Percentiles rank a stretch among this genome's conserved stretches.
These are phyloP conservation scores for Neopipo cinnamomea DNA, from an alignment of 2,113 vertebrate genomes.

Conservation along the genomic window DNA sequence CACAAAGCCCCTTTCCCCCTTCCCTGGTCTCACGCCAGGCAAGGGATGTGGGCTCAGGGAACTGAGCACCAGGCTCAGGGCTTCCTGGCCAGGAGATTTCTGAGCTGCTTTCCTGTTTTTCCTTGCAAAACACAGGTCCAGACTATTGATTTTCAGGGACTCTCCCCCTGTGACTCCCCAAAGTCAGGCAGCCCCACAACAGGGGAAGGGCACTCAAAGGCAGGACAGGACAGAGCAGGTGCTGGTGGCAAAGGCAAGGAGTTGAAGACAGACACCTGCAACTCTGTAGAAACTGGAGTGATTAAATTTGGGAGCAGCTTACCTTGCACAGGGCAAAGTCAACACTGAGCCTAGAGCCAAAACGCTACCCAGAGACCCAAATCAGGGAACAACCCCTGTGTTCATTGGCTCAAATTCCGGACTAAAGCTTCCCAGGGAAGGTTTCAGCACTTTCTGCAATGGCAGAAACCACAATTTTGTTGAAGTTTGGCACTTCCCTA, in stretches of 20 bases:
- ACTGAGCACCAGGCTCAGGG: too few relatives aligned
- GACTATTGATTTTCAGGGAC: neutral
- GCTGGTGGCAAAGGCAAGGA: accelerated
- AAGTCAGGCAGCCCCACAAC: neutral
- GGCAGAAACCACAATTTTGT: neutral
- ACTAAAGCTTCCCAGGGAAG: neutral
- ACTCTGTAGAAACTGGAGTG: neutral
- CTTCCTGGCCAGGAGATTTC: neutral
- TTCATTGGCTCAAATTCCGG: neutral
- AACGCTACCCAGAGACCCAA: neutral
- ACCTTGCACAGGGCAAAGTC: neutral
- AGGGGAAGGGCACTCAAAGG: neutral
- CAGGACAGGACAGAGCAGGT: accelerated
- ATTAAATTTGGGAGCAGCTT: neutral
- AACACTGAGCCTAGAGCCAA: neutral
- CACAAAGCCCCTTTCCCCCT: neutral
- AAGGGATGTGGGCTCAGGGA: neutral
- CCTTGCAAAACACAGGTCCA: neutral
- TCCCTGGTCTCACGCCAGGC: neutral
- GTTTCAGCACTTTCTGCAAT: neutral
- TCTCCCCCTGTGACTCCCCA: neutral
- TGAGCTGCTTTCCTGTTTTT: neutral
- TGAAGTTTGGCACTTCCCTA: neutral
- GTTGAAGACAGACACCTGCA: neutral
- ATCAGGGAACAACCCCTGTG: neutral